Percentiles rank a stretch among this genome's conserved stretches.
Conservation (phyloP, 2,797 vertebrate genomes). For the Aplochiton taeniatus region DNA sequence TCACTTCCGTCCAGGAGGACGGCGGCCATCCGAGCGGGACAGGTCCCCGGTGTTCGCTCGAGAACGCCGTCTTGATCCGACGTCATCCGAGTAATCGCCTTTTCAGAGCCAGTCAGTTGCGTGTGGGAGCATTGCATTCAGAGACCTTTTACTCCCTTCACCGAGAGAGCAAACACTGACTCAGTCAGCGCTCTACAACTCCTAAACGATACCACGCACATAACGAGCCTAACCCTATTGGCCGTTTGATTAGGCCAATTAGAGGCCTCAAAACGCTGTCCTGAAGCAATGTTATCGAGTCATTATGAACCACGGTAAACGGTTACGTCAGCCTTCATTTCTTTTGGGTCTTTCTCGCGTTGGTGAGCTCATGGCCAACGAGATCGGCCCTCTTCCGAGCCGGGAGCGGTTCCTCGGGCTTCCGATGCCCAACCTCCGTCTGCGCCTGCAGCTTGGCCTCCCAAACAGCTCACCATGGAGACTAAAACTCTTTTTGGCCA, state of each 20-base stretch:
- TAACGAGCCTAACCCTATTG: constrained; percentile 31
- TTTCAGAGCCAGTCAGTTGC: constrained; percentile 24
- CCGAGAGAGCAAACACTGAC: constrained; percentile 25
- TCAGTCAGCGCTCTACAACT: constrained; percentile 33
- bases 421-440: constrained; percentile 3
- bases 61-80: background rate
- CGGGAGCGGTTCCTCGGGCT: no score
- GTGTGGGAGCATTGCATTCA: constrained; percentile 15
- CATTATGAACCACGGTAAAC: constrained; percentile 34
- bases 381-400: no score
- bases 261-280: constrained; percentile 35
- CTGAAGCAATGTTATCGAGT: constrained; percentile 38
- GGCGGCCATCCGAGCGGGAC: constrained; percentile 8
- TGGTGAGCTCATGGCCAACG: no score
- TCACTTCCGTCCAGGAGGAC: constrained; percentile 17
- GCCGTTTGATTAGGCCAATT: constrained; percentile 39
- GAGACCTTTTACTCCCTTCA: constrained; percentile 29
- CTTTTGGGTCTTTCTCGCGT: background rate
- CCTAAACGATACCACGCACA: constrained; percentile 19
- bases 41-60: no score
- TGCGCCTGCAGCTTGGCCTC: constrained; percentile 44
- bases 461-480: constrained; percentile 55
- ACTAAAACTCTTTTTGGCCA: constrained; percentile 66
- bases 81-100: constrained; percentile 20
- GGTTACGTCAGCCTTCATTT: constrained; percentile 24